A percentile compares a stretch with the other conserved stretches of the same genome.
Conservation (phyloP, 2,888 invertebrate species). For the Heteromyza rotundicornis region DNA sequence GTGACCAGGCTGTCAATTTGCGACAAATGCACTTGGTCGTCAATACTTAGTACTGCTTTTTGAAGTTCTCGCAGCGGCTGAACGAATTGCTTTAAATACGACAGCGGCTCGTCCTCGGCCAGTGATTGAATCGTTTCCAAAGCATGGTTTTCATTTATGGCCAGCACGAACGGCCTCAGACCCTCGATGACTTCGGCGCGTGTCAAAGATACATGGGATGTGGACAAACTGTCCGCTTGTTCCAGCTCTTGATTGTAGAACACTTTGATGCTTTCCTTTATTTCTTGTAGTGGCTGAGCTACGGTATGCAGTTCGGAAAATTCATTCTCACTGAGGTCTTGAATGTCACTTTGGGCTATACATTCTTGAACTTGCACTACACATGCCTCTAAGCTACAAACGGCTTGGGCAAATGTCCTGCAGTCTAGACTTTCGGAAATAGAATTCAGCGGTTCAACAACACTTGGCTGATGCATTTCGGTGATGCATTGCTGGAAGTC, state of each 20-base stretch:
- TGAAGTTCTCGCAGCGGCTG: constrained; percentile 60
- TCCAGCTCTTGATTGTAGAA: constrained; percentile 45
- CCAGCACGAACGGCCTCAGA: constrained; percentile 40
- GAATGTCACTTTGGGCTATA: constrained; percentile 38
- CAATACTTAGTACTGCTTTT: constrained; percentile 43
- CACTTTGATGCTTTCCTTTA: constrained; percentile 42
- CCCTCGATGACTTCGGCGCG: constrained; percentile 38
- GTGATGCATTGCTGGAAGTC: constrained; percentile 61
- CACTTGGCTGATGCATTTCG: constrained; percentile 50
- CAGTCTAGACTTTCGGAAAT: constrained; percentile 51
- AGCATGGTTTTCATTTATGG: constrained; percentile 43
- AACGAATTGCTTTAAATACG: constrained; percentile 52
- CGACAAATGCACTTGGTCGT: constrained; percentile 55
- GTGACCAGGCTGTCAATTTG: constrained; percentile 38
- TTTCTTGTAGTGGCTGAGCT: constrained; percentile 51
- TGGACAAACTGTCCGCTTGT: constrained; percentile 34
- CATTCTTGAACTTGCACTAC: constrained; percentile 53
- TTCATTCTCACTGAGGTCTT: constrained; percentile 37
- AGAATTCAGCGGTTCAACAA: constrained; percentile 51
- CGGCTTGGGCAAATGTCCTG: constrained; percentile 54
- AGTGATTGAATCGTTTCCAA: constrained; percentile 44
- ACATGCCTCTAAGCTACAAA: constrained; percentile 51
- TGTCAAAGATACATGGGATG: constrained; percentile 31
- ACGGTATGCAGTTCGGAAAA: constrained; percentile 43
- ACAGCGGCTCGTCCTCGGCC: constrained; percentile 39